Evolutionary conservation across 2,888 invertebrate genomes (phyloP).

Genomic region (Cerastoderma edule): DNA sequence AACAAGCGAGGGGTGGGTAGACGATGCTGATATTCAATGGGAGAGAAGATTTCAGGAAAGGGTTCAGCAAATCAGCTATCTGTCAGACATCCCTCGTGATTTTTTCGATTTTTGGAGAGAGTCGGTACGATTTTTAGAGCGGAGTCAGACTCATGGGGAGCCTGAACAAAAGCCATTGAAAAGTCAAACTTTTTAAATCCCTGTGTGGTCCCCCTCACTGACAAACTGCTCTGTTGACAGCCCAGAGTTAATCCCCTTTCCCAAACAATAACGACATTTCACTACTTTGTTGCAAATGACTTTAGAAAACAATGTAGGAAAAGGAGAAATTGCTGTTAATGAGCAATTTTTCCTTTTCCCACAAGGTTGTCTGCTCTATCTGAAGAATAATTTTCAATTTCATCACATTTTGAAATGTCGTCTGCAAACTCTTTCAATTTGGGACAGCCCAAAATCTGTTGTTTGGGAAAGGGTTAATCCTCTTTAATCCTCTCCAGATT

Average conservation of each 20-base stretch:
- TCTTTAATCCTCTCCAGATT: conserved; percentile 37
- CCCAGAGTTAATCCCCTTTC: conserved; percentile 26
- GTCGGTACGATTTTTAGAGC: conserved; percentile 11
- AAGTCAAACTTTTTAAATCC: conserved; percentile 44
- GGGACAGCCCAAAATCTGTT: neutral
- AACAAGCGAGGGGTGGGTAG: too few species aligned
- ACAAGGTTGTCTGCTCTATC: neutral
- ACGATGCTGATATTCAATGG: too few species aligned
- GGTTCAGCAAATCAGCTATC: neutral
- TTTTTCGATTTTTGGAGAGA: too few species aligned
- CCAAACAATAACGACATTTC: too few species aligned
- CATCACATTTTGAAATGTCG: too few species aligned
- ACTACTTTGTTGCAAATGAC: too few species aligned
- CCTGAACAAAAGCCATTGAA: conserved; percentile 34
- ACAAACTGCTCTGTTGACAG: conserved; percentile 43
- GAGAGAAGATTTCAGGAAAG: too few species aligned
- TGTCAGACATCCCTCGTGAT: conserved; percentile 3
- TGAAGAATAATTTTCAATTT: too few species aligned
- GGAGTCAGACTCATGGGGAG: conserved; percentile 17
- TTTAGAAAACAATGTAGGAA: too few species aligned
- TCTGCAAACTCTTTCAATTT: too few species aligned
- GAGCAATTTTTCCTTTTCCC: neutral
- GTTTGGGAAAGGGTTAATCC: conserved; percentile 39
- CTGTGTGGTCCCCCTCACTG: conserved; percentile 48
- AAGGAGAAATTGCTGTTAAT: neutral